phyloP scores from a whole-genome alignment of 2,113 vertebrate genomes.

The Emydocephalus ijimae region DNA sequence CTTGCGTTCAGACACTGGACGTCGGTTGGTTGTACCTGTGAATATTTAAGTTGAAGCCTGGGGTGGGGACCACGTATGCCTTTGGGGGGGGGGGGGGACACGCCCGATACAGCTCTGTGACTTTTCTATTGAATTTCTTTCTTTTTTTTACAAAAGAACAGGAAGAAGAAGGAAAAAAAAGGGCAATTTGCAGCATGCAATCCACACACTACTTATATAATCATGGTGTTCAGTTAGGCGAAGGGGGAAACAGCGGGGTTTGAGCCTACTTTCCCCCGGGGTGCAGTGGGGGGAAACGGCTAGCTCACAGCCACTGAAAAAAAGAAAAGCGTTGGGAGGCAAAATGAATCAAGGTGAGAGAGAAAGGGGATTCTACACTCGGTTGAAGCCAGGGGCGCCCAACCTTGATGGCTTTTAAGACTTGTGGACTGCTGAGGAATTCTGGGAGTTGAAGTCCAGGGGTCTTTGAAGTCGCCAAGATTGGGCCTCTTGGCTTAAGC shows the following conservation, averaged over 20 bases:
- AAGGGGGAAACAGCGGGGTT: slow-evolving; percentile 13
- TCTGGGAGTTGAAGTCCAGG: background rate
- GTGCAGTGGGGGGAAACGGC: slow-evolving; percentile 19
- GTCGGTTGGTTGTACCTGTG: background rate
- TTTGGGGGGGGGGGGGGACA: slow-evolving; percentile 32
- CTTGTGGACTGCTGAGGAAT: background rate
- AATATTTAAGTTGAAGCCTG: slow-evolving; percentile 24
- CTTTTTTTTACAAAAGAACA: background rate
- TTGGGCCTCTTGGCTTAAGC: slow-evolving; percentile 25
- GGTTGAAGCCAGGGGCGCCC: slow-evolving; percentile 26
- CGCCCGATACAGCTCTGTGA: slow-evolving; percentile 60
- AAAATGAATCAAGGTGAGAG: background rate
- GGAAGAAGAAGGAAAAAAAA: background rate
- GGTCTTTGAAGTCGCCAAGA: background rate
- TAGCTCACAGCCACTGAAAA: slow-evolving; percentile 26
- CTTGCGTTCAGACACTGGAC: background rate
- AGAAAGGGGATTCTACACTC: slow-evolving; percentile 60
- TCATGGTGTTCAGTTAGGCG: slow-evolving; percentile 50
- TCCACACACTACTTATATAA: slow-evolving; percentile 79
- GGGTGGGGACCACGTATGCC: slow-evolving; percentile 5
- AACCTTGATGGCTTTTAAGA: background rate
- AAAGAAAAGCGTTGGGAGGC: background rate
- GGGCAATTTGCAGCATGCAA: slow-evolving; percentile 71
- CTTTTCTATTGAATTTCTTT: slow-evolving; percentile 11
- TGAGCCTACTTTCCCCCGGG: background rate